phyloP scores from a whole-genome alignment of 2,888 invertebrate species.

The Hypsopygia costalis region DNA sequence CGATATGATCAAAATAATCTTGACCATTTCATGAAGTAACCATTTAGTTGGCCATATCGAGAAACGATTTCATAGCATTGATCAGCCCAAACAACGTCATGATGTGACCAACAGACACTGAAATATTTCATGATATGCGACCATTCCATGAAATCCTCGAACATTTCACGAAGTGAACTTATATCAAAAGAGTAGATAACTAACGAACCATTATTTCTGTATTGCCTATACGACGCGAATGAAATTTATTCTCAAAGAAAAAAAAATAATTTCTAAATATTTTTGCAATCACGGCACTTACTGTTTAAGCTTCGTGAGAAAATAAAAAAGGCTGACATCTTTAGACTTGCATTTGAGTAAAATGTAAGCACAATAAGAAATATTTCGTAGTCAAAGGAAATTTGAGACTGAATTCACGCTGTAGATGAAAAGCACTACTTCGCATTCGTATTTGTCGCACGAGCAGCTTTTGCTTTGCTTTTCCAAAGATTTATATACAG shows the following conservation, averaged over 20 bases:
- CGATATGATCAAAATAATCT: too few species aligned
- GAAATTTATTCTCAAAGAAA: conserved; percentile 8
- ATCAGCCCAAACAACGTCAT: too few species aligned
- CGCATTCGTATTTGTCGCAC: conserved; percentile 40
- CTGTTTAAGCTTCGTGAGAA: conserved; percentile 25
- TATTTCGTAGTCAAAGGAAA: conserved; percentile 42
- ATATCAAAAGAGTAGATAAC: too few species aligned
- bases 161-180: too few species aligned
- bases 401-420: conserved; percentile 30
- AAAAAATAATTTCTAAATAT: conserved; percentile 13
- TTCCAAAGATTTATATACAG: not conserved
- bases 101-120: too few species aligned
- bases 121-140: too few species aligned
- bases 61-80: too few species aligned
- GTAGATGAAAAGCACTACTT: conserved; percentile 28
- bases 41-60: too few species aligned
- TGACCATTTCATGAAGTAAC: too few species aligned
- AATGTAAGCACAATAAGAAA: conserved; percentile 42
- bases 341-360: conserved; percentile 32
- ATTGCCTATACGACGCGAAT: conserved; percentile 3
- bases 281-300: conserved; percentile 25
- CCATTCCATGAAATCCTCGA: too few species aligned
- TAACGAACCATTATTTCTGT: not conserved
- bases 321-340: conserved; percentile 35
- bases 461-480: conserved; percentile 15